phyloP scores from a whole-genome alignment of 2,113 vertebrate genomes.

The Heloderma charlesbogerti region DNA sequence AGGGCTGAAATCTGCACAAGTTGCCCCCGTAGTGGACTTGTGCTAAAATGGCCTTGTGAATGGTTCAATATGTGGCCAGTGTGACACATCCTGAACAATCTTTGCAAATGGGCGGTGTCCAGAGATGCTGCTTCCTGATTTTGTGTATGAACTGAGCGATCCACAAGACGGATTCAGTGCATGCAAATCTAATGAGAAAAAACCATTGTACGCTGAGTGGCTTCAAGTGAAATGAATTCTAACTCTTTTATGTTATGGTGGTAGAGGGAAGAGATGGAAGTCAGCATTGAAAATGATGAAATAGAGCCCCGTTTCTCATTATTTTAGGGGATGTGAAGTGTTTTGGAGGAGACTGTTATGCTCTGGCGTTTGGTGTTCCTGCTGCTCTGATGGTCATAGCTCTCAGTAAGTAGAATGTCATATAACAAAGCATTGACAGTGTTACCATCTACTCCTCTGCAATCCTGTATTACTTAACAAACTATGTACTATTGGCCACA shows the following conservation, averaged over 20 bases:
- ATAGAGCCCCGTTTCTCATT: constrained; percentile 36
- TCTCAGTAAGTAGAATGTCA: constrained; percentile 82
- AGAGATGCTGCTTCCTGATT: neutral
- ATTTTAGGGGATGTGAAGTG: constrained; percentile 91
- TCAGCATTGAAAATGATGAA: neutral
- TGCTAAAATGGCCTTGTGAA: neutral
- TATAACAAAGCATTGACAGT: neutral
- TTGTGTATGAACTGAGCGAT: neutral
- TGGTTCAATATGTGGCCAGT: neutral
- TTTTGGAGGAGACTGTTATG: constrained; percentile 94
- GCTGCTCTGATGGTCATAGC: constrained; percentile 92
- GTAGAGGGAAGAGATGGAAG: neutral
- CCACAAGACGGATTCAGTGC: neutral
- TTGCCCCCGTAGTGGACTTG: neutral
- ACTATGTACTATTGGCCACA: neutral
- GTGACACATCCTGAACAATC: neutral
- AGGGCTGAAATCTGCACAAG: neutral
- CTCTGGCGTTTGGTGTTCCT: constrained; percentile 94
- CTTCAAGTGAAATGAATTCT: neutral
- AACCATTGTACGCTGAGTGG: neutral
- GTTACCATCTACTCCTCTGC: neutral
- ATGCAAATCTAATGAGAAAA: neutral
- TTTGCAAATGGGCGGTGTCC: neutral
- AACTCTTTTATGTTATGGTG: neutral
- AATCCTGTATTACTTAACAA: neutral